Percentiles rank a stretch among this genome's conserved stretches.
Conservation (phyloP, 2,888 invertebrate species). For the Syritta pipiens region DNA sequence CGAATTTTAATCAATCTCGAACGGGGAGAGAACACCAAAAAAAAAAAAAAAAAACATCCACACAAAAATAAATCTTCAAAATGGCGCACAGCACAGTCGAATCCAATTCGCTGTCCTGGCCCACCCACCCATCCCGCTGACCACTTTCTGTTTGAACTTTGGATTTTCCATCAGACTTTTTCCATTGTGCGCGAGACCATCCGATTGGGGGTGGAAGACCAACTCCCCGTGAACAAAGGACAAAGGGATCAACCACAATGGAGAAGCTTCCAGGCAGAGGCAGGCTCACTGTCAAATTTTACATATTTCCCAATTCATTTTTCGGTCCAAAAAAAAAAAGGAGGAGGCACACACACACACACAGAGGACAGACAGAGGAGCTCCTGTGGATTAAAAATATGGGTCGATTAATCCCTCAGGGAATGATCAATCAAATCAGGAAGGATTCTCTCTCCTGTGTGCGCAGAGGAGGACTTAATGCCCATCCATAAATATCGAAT, state of each 20-base stretch:
- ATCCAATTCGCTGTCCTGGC: slow-evolving; percentile 49
- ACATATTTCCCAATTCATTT: slow-evolving; percentile 65
- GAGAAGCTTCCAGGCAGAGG: slow-evolving; percentile 46
- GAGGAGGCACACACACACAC: slow-evolving; percentile 1
- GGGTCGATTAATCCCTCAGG: slow-evolving; percentile 75
- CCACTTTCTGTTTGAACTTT: slow-evolving; percentile 69
- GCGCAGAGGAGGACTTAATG: slow-evolving; percentile 52
- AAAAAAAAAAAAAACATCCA: slow-evolving; percentile 8
- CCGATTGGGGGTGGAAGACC: slow-evolving; percentile 35
- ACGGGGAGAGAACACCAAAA: background rate
- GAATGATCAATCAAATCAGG: slow-evolving; percentile 79
- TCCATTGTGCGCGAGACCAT: slow-evolving; percentile 43
- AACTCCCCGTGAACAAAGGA: slow-evolving; percentile 55
- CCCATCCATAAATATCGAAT: slow-evolving; percentile 69
- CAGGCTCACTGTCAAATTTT: slow-evolving; percentile 66
- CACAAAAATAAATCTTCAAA: slow-evolving; percentile 57
- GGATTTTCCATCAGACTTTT: slow-evolving; percentile 68
- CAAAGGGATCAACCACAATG: slow-evolving; percentile 67
- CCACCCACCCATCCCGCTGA: slow-evolving; percentile 13
- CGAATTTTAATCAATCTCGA: slow-evolving; percentile 62
- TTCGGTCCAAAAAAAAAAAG: slow-evolving; percentile 37
- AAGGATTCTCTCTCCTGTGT: slow-evolving; percentile 36
- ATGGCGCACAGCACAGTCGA: slow-evolving; percentile 58
- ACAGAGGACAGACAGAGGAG: slow-evolving; percentile 16
- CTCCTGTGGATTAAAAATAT: slow-evolving; percentile 55